Conservation (phyloP, 2,797 vertebrate species). For the Craterocephalus amniculus region DNA sequence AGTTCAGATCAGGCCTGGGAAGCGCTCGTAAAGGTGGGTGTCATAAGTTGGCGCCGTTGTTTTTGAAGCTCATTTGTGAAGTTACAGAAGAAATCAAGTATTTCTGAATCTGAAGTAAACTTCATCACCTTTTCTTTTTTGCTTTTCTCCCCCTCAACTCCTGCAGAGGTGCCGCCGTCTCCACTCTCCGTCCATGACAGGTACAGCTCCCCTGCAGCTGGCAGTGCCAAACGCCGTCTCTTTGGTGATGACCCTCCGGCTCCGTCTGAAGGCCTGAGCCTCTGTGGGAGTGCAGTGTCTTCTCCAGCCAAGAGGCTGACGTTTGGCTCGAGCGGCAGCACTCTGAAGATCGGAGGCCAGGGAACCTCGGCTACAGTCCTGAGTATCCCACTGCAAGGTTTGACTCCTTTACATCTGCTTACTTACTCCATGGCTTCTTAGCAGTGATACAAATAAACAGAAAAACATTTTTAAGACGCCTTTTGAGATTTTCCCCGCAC, state of each 20-base stretch:
- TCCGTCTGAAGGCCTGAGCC: fast-evolving
- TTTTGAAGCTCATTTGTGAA: too few species aligned
- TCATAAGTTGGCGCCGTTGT: too few species aligned
- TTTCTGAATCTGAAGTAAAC: not conserved
- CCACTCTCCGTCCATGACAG: constrained; percentile 93
- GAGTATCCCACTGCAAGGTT: constrained; percentile 89
- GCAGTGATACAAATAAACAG: not conserved
- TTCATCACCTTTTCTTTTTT: fast-evolving
- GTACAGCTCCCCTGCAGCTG: constrained; percentile 94
- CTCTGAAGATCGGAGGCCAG: constrained; percentile 77
- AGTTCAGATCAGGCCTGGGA: constrained; percentile 90
- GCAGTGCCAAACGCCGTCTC: constrained; percentile 94
- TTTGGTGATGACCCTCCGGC: constrained; percentile 88
- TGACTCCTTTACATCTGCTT: not conserved
- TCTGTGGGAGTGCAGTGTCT: constrained; percentile 60
- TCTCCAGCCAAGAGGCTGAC: constrained; percentile 82
- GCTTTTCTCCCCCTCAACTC: too few species aligned
- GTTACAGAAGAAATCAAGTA: not conserved
- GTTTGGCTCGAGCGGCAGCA: constrained; percentile 78
- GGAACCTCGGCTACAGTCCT: constrained; percentile 80
- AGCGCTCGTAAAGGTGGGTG: constrained; percentile 84
- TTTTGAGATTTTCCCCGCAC: too few species aligned
- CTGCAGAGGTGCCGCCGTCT: constrained; percentile 87
- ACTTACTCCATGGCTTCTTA: not conserved
- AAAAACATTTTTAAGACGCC: not conserved